Conservation (phyloP, 1,140 invertebrate species). For the Drosophila sturtevanti region DNA sequence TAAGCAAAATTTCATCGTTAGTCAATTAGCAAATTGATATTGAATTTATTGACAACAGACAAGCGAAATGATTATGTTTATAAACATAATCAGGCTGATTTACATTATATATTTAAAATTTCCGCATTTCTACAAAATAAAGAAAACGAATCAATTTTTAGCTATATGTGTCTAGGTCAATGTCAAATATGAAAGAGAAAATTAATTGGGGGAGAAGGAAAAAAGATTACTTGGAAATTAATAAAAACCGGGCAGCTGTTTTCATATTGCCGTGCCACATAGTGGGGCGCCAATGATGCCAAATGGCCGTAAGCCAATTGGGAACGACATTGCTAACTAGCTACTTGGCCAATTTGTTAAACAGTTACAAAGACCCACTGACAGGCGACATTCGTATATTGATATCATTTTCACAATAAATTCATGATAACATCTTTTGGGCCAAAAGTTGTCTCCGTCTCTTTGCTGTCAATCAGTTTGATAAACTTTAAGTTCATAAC, state of each 20-base stretch:
- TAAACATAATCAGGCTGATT: not conserved
- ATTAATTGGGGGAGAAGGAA: not conserved
- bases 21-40: not conserved
- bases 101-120: not conserved
- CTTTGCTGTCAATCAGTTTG: conserved; percentile 33
- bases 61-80: not conserved
- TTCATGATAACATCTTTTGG: conserved; percentile 19
- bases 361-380: not conserved
- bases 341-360: conserved; percentile 2
- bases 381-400: conserved; percentile 1
- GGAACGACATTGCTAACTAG: not conserved
- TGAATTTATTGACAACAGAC: not conserved
- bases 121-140: not conserved
- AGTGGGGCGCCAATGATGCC: not conserved
- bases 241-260: not conserved
- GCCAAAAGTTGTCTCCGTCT: conserved; percentile 14
- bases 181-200: not conserved
- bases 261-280: not conserved
- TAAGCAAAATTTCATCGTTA: too few relatives aligned
- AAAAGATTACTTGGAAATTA: not conserved
- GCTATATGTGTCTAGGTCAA: not conserved
- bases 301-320: not conserved
- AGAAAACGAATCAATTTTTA: not conserved
- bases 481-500: conserved; percentile 25
- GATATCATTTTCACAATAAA: conserved; percentile 23